Percentiles rank a stretch among this genome's conserved stretches.
phyloP scores from a whole-genome alignment of 2,888 invertebrate species.

The Cryptus armator region DNA sequence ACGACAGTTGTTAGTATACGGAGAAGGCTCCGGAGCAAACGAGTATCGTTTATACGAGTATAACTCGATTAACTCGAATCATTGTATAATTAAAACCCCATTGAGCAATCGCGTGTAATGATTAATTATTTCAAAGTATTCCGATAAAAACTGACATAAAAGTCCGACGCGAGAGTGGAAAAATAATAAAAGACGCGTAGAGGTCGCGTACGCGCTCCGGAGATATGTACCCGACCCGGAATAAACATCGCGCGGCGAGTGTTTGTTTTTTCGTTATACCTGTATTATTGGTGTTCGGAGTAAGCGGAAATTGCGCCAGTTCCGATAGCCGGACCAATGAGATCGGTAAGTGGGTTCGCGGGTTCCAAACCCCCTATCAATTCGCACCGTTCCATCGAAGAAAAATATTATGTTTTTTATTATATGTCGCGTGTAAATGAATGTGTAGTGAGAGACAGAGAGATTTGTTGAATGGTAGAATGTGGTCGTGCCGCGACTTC shows the following conservation, averaged over 20 bases:
- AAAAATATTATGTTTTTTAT: neutral
- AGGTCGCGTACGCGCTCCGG: neutral
- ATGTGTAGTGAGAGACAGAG: conserved; percentile 33
- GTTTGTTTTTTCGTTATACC: conserved; percentile 24
- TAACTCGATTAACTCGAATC: too few relatives aligned
- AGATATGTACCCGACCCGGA: conserved; percentile 50
- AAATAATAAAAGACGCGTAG: neutral
- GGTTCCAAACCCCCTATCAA: neutral
- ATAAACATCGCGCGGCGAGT: conserved; percentile 14
- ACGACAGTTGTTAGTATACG: conserved; percentile 1
- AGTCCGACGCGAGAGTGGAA: neutral
- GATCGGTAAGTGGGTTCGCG: conserved; percentile 36
- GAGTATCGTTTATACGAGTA: too few relatives aligned
- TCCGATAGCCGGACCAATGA: conserved; percentile 42
- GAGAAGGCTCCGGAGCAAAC: conserved; percentile 2
- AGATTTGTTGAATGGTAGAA: conserved; percentile 85
- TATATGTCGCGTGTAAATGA: neutral
- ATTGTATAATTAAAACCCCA: too few relatives aligned
- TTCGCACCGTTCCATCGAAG: neutral
- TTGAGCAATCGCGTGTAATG: too few relatives aligned
- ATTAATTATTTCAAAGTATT: neutral
- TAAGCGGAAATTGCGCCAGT: conserved; percentile 25
- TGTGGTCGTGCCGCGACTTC: conserved; percentile 89
- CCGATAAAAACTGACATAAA: neutral
- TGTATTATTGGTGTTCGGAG: conserved; percentile 43